These are phyloP conservation scores for Miniopterus natalensis DNA, from an alignment of 2,113 vertebrate species.

Conservation along the genomic window DNA sequence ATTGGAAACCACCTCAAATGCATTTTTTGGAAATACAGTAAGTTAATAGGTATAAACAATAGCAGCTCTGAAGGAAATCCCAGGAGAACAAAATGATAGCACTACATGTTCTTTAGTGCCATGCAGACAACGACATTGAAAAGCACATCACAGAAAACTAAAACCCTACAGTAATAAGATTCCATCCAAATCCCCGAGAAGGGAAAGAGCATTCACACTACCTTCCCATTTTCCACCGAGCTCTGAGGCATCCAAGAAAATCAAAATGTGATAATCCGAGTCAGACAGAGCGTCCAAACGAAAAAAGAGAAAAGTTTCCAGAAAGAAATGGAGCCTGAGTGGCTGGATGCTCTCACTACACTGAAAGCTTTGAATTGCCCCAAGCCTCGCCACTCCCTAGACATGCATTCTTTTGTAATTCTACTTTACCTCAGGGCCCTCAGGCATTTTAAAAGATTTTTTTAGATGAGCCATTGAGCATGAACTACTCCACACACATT, in stretches of 20 bases:
- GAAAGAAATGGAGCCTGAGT: conserved; percentile 65
- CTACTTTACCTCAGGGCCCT: background rate
- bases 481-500: background rate
- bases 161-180: conserved; percentile 23
- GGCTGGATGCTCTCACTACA: background rate
- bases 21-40: background rate
- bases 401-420: conserved; percentile 30
- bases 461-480: background rate
- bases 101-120: background rate
- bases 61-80: conserved; percentile 33
- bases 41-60: conserved; percentile 63
- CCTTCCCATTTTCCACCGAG: conserved; percentile 64
- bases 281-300: conserved; percentile 66
- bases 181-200: conserved; percentile 66
- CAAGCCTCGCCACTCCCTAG: background rate
- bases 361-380: background rate
- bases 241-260: conserved; percentile 76
- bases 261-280: conserved; percentile 73
- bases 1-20: background rate
- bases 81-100: conserved; percentile 45
- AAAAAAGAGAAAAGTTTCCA: conserved; percentile 49
- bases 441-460: background rate
- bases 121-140: conserved; percentile 19
- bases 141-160: conserved; percentile 2
- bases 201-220: background rate